These are phyloP conservation scores for Acanthosepion pharaonis DNA, from an alignment of 2,888 invertebrate genomes.

Conservation along the genomic window DNA sequence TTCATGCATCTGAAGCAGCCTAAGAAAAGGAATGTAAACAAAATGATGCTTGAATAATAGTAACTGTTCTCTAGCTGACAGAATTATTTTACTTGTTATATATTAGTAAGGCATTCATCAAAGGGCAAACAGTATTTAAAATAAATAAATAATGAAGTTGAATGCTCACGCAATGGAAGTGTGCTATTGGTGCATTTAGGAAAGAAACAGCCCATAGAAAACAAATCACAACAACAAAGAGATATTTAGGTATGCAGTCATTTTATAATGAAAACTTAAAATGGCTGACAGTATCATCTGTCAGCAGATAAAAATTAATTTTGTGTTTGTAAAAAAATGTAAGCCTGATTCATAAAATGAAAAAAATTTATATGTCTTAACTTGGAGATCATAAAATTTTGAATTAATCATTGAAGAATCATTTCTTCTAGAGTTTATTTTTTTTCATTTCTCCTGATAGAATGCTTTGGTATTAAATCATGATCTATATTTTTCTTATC, in stretches of 20 bases:
- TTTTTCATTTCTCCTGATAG: no score
- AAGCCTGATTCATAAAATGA: not conserved
- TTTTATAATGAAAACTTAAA: not conserved
- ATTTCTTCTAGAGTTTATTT: no score
- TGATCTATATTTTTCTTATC: no score
- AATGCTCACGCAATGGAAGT: slow-evolving; percentile 2
- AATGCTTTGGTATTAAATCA: no score
- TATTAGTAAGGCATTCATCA: not conserved
- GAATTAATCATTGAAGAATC: no score
- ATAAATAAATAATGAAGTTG: not conserved
- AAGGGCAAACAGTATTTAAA: not conserved
- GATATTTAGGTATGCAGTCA: slow-evolving; percentile 13
- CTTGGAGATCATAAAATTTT: no score
- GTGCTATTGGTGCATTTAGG: slow-evolving; percentile 7
- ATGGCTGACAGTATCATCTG: not conserved
- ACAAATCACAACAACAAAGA: not conserved
- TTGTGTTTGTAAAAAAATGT: not conserved
- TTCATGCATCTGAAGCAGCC: not conserved
- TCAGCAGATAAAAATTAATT: not conserved
- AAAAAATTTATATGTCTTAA: no score
- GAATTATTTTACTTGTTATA: not conserved
- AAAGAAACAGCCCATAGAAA: not conserved
- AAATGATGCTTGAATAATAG: not conserved
- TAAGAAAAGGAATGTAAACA: not conserved
- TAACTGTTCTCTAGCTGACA: not conserved